phyloP scores from a whole-genome alignment of 1,140 invertebrate species.

The Sminthurinus signatus region DNA sequence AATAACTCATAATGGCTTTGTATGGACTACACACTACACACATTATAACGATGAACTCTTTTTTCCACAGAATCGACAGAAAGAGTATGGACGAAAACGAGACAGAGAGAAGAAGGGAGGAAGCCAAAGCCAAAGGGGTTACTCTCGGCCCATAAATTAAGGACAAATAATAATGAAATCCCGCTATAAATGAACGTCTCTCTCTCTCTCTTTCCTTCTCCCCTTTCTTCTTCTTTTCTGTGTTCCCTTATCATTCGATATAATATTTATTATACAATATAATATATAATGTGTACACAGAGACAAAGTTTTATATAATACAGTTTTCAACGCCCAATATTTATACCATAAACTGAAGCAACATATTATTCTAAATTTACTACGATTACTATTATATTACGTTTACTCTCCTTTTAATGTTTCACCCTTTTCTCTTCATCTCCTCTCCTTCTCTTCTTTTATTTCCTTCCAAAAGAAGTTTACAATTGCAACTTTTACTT shows the following conservation, averaged over 20 bases:
- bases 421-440: conserved; percentile 6
- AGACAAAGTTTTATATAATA: conserved; percentile 19
- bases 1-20: conserved; percentile 8
- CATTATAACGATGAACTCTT: conserved; percentile 4
- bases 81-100: background rate
- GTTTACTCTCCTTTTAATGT: background rate
- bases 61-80: conserved; percentile 8
- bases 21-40: background rate
- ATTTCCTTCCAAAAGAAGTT: too few species aligned
- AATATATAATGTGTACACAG: too few species aligned
- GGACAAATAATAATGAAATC: conserved; percentile 11
- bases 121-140: background rate
- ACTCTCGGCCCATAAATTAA: conserved; percentile 25
- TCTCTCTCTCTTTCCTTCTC: background rate
- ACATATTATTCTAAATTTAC: conserved; percentile 9
- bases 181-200: background rate
- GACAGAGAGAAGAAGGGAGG: background rate
- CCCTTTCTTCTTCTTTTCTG: background rate
- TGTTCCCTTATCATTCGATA: background rate
- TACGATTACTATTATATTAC: background rate
- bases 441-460: background rate
- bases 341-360: conserved; percentile 30
- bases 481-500: too few species aligned
- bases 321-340: conserved; percentile 32
- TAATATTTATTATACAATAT: too few species aligned